A percentile compares a stretch with the other conserved stretches of the same genome.
Evolutionary conservation across 2,797 vertebrate species (phyloP).

Genomic region (Tragopan temminckii): DNA sequence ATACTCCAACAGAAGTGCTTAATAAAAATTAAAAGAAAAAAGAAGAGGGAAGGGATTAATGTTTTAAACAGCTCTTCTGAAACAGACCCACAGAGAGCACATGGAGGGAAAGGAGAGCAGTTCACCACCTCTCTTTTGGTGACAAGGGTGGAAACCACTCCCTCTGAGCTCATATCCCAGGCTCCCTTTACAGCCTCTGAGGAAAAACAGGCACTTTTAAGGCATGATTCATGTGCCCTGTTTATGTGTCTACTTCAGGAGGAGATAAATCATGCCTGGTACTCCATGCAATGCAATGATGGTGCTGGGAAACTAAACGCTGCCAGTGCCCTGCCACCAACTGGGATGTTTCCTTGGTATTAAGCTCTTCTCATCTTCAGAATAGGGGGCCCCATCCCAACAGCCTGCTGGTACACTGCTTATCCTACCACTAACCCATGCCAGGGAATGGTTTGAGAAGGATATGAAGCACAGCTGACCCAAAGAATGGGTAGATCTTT

Average conservation of each 20-base stretch:
- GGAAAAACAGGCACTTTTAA: conserved; percentile 59
- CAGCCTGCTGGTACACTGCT: not conserved
- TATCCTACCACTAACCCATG: not conserved
- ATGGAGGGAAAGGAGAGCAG: not conserved
- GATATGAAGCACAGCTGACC: not conserved
- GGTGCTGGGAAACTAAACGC: not conserved
- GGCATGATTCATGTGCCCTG: conserved; percentile 67
- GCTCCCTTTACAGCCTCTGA: conserved; percentile 23
- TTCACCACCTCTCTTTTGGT: not conserved
- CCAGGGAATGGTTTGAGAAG: not conserved
- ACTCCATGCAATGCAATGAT: not conserved
- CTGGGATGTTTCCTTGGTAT: not conserved
- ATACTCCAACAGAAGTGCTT: fast-evolving
- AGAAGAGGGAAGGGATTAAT: fast-evolving
- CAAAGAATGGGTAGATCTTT: fast-evolving
- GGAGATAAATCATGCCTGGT: conserved; percentile 60
- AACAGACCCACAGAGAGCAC: not conserved
- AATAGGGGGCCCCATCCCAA: not conserved
- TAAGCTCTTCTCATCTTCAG: not conserved
- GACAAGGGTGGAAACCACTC: conserved; percentile 4
- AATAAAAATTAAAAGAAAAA: not conserved
- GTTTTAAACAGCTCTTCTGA: fast-evolving
- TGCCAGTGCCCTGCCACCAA: not conserved
- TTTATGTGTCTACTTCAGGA: conserved; percentile 33
- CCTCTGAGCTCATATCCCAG: conserved; percentile 56